A percentile compares a stretch with the other conserved stretches of the same genome.
Evolutionary conservation across 1,140 invertebrate species (phyloP).

Genomic region (Apis florea): DNA sequence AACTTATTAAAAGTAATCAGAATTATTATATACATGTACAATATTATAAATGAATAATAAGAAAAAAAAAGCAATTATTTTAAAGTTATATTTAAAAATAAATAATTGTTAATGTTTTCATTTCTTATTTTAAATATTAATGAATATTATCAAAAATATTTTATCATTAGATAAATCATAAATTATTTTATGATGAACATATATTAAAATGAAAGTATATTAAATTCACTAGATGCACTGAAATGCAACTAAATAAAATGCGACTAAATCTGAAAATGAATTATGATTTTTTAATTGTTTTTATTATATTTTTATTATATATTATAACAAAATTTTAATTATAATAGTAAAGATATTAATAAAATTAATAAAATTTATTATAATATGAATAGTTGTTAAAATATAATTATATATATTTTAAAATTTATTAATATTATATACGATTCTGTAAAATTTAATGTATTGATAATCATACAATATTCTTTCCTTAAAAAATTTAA

Average conservation of each 20-base stretch:
- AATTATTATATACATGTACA: background rate
- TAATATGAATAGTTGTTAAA: no score
- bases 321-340: background rate
- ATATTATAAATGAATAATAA: background rate
- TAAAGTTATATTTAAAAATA: no score
- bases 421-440: background rate
- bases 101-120: background rate
- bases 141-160: background rate
- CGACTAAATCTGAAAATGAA: background rate
- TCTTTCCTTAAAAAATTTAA: background rate
- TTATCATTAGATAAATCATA: no score
- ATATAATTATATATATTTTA: background rate
- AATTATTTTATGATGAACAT: background rate
- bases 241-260: background rate
- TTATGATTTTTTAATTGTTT: background rate
- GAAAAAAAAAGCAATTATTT: no score
- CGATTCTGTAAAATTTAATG: background rate
- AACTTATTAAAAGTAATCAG: background rate
- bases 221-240: background rate
- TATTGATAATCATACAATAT: background rate
- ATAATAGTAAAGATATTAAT: no score
- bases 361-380: no score
- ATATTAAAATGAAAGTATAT: background rate
- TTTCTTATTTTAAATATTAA: background rate
- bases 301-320: no score